Conservation (phyloP, 2,113 vertebrate genomes). For the Dryoscopus gambensis region DNA sequence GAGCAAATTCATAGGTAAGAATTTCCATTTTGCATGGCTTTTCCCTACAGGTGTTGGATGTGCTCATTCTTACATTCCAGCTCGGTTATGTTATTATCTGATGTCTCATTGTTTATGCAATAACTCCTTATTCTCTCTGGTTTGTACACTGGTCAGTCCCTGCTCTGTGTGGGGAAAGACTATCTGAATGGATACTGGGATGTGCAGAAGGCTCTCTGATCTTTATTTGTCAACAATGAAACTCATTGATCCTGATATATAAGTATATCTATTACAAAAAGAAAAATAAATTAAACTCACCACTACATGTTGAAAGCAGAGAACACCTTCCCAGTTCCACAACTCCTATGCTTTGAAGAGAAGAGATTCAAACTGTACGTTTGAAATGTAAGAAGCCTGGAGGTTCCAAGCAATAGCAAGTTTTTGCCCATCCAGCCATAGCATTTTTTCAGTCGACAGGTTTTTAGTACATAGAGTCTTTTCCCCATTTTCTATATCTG, state of each 20-base stretch:
- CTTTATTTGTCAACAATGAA: neutral
- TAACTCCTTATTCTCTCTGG: neutral
- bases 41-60: neutral
- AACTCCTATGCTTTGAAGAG: neutral
- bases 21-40: neutral
- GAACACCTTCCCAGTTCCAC: neutral
- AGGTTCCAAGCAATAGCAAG: neutral
- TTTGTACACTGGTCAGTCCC: neutral
- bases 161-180: neutral
- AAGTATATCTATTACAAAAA: neutral
- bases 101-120: neutral
- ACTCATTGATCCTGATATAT: neutral
- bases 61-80: neutral
- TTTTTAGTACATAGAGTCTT: neutral
- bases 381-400: neutral
- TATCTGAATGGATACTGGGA: neutral
- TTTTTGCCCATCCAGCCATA: neutral
- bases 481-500: neutral
- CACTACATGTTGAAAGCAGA: neutral
- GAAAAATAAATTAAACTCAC: neutral
- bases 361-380: neutral
- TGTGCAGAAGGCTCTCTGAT: neutral
- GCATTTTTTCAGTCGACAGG: neutral
- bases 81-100: neutral
- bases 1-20: neutral